A percentile compares a stretch with the other conserved stretches of the same genome.
phyloP scores from a whole-genome alignment of 2,888 invertebrate genomes.

The Leptopilina drosophilae region DNA sequence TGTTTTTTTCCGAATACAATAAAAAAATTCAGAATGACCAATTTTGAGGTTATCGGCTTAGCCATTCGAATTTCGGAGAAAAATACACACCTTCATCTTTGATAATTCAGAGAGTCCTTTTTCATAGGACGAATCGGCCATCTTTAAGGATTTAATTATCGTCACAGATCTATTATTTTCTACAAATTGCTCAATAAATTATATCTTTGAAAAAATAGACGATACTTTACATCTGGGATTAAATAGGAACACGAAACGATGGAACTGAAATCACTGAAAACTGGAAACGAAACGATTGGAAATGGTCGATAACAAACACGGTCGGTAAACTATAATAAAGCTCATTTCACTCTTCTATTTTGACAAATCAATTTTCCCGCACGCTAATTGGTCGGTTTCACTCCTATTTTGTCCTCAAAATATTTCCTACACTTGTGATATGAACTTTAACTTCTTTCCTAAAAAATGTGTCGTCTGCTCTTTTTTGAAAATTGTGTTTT shows the following conservation, averaged over 20 bases:
- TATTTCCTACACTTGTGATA: neutral
- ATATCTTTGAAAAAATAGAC: too few relatives aligned
- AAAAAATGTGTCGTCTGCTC: slow-evolving; percentile 32
- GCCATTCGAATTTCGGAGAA: neutral
- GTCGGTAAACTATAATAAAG: neutral
- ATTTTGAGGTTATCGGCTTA: slow-evolving; percentile 57
- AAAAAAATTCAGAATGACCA: neutral
- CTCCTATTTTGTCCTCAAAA: neutral
- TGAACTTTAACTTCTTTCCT: neutral
- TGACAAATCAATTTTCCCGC: neutral
- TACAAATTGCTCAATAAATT: neutral
- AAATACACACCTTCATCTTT: slow-evolving; percentile 72
- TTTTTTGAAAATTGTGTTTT: slow-evolving; percentile 10
- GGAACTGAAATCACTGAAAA: too few relatives aligned
- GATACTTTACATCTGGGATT: too few relatives aligned
- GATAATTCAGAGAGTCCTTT: slow-evolving; percentile 73
- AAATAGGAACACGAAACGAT: too few relatives aligned
- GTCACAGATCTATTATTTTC: neutral
- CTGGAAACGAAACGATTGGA: neutral
- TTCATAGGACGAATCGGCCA: slow-evolving; percentile 75
- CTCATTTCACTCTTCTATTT: neutral
- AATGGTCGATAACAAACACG: neutral
- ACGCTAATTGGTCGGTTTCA: neutral
- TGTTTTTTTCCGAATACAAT: neutral
- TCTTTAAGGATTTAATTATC: slow-evolving; percentile 48